Conservation (phyloP, 1,140 invertebrate genomes). For the Atta texana region DNA sequence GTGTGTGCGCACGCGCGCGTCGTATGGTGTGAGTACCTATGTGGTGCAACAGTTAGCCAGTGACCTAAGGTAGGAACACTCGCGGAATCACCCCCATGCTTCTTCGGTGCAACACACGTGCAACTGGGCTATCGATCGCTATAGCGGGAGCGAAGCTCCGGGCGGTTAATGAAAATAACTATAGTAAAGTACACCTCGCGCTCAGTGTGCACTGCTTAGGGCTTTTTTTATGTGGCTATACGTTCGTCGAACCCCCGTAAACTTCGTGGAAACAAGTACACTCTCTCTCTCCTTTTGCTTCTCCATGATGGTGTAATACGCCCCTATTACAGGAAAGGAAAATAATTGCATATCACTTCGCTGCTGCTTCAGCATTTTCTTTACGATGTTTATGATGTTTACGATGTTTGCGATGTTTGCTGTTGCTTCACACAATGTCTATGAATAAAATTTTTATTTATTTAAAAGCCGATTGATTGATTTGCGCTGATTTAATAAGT, state of each 20-base stretch:
- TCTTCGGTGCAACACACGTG: conserved; percentile 82
- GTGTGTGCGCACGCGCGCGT: conserved; percentile 74
- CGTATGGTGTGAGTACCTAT: conserved; percentile 73
- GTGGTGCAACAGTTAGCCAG: conserved; percentile 81
- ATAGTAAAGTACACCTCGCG: conserved; percentile 64
- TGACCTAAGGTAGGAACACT: conserved; percentile 79
- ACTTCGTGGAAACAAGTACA: conserved; percentile 54
- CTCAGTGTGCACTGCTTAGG: conserved; percentile 64
- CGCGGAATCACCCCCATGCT: conserved; percentile 75
- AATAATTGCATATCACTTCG: conserved; percentile 19
- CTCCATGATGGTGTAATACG: background rate
- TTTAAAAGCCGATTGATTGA: background rate
- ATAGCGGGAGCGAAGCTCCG: conserved; percentile 80
- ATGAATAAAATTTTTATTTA: conserved; percentile 4
- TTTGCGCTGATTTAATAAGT: background rate
- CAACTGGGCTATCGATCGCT: conserved; percentile 85
- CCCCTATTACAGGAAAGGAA: conserved; percentile 6
- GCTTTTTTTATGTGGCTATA: conserved; percentile 71
- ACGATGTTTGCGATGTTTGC: background rate
- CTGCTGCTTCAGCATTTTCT: background rate
- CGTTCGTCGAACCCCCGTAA: conserved; percentile 61
- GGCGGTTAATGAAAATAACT: conserved; percentile 84
- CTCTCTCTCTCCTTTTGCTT: conserved; percentile 28
- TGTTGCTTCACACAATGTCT: background rate
- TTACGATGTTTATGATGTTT: background rate